These are phyloP conservation scores for Noctua comes DNA, from an alignment of 2,888 invertebrate genomes.

Conservation along the genomic window DNA sequence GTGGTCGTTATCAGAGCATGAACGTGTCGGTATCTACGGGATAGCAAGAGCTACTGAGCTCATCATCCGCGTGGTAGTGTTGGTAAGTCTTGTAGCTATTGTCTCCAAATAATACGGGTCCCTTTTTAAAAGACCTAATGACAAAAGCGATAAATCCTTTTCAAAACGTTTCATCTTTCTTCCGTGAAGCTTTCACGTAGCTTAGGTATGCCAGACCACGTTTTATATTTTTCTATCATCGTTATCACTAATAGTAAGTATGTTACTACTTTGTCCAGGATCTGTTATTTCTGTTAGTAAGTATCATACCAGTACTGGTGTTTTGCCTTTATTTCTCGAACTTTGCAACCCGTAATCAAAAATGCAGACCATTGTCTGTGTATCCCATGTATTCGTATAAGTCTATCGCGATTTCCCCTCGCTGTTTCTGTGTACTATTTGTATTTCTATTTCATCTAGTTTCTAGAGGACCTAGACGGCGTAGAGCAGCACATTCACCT, in stretches of 20 bases:
- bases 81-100: neutral
- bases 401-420: neutral
- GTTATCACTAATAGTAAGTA: neutral
- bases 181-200: neutral
- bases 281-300: no score
- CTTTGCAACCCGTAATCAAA: neutral
- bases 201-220: neutral
- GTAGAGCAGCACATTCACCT: neutral
- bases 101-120: neutral
- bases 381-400: neutral
- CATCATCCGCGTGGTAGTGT: neutral
- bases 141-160: neutral
- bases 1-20: constrained; percentile 39
- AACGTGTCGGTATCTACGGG: constrained; percentile 12
- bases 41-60: neutral
- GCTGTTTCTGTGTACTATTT: neutral
- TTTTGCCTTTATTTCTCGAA: neutral
- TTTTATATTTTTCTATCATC: neutral
- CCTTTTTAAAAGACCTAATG: neutral
- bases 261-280: neutral
- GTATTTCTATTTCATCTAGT: neutral
- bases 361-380: neutral
- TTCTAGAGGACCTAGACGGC: neutral
- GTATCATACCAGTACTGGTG: neutral
- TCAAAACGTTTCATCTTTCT: neutral